Evolutionary conservation across 2,113 vertebrate genomes (phyloP).

Genomic region (Cyanocitta stelleri): DNA sequence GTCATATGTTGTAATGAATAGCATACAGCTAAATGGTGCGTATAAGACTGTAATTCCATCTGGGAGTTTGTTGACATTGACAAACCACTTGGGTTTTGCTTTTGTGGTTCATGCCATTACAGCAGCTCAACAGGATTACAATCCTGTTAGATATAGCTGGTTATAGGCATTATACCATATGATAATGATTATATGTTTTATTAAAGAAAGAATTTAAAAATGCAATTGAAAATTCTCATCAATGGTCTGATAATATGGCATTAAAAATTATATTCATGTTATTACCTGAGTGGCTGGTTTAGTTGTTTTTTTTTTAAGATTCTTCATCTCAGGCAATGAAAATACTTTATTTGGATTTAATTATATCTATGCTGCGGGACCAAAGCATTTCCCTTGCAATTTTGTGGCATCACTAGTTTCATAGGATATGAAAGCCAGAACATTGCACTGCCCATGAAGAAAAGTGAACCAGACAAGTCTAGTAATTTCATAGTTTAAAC

Average conservation of each 20-base stretch:
- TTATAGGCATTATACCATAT: not conserved
- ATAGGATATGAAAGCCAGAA: slow-evolving; percentile 36
- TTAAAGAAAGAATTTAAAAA: not conserved
- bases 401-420: slow-evolving; percentile 20
- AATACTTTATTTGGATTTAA: not conserved
- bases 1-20: slow-evolving; percentile 68
- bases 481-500: slow-evolving; percentile 32
- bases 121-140: slow-evolving; percentile 45
- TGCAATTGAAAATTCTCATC: not conserved
- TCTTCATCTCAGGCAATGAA: not conserved
- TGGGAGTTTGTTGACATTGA: slow-evolving; percentile 64
- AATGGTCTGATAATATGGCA: not conserved
- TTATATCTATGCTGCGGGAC: not conserved
- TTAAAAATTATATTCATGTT: not conserved
- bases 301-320: not conserved
- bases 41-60: slow-evolving; percentile 61
- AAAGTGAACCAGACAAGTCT: slow-evolving; percentile 34
- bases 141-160: not conserved
- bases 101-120: slow-evolving; percentile 50
- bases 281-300: not conserved
- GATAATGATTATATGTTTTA: not conserved
- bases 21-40: slow-evolving; percentile 42
- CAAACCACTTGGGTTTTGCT: slow-evolving; percentile 55
- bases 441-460: not conserved
- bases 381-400: not conserved